Evolutionary conservation across 2,113 vertebrate species (phyloP).

Genomic region (Clinocottus analis): DNA sequence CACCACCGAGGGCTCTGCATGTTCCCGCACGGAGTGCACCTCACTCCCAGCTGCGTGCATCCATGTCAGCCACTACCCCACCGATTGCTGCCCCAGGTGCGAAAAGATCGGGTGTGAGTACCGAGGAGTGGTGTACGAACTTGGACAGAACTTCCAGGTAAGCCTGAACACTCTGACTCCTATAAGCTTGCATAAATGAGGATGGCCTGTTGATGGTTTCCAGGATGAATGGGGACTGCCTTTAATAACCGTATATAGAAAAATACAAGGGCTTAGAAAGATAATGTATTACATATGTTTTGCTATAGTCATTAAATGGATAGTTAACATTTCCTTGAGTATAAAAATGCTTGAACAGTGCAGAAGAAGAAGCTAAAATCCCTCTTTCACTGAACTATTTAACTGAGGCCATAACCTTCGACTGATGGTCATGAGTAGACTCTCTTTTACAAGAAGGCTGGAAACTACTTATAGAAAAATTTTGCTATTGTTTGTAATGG

Average conservation of each 20-base stretch:
- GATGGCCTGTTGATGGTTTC: background rate
- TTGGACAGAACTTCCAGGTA: conserved; percentile 87
- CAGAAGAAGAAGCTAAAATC: background rate
- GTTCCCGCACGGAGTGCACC: conserved; percentile 85
- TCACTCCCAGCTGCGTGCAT: conserved; percentile 87
- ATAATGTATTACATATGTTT: background rate
- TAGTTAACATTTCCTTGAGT: too few relatives aligned
- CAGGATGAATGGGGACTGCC: too few relatives aligned
- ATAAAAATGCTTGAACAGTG: too few relatives aligned
- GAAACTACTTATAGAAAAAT: background rate
- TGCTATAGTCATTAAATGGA: background rate
- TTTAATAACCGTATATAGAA: too few relatives aligned
- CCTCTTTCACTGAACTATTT: background rate
- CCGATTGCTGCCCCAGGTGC: conserved; percentile 88
- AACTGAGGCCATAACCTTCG: background rate
- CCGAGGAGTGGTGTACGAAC: conserved; percentile 85
- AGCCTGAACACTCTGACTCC: background rate
- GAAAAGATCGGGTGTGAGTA: conserved; percentile 88
- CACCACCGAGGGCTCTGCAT: conserved; percentile 82
- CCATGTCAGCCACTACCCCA: conserved; percentile 89
- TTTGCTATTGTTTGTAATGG: background rate
- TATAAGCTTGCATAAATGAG: background rate
- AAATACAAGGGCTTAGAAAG: background rate
- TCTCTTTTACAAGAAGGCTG: too few relatives aligned
- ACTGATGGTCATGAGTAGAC: background rate